Evolutionary conservation across 2,888 invertebrate species (phyloP).

Genomic region (Synergus japonicus): DNA sequence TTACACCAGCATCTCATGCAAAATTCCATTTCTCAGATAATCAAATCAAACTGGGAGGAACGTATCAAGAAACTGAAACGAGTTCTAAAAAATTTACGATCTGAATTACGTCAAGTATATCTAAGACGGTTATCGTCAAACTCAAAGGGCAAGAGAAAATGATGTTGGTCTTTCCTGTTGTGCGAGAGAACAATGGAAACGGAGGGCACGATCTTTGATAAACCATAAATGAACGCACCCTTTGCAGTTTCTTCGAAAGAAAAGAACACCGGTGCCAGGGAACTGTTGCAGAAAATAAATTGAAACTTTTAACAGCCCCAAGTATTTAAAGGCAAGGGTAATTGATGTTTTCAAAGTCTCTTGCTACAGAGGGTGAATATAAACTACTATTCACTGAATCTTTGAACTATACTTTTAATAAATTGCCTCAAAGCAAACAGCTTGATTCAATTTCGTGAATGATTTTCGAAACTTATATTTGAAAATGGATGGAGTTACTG

Average conservation of each 20-base stretch:
- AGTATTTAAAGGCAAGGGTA: constrained; percentile 6
- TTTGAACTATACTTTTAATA: background rate
- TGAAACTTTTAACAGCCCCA: background rate
- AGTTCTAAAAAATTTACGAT: background rate
- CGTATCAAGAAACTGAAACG: background rate
- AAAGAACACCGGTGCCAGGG: constrained; percentile 8
- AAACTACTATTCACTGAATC: constrained; percentile 7
- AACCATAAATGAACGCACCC: constrained; percentile 10
- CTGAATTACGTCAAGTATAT: background rate
- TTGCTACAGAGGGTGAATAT: background rate
- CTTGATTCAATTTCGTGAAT: too few species aligned
- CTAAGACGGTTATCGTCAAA: constrained; percentile 18
- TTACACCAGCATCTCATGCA: background rate
- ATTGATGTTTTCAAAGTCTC: constrained; percentile 3
- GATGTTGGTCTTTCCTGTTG: constrained; percentile 17
- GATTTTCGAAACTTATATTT: too few species aligned
- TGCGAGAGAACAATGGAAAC: constrained; percentile 23
- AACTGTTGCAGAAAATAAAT: constrained; percentile 24
- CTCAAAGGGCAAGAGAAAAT: background rate
- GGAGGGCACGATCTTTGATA: constrained; percentile 24
- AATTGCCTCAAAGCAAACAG: too few species aligned
- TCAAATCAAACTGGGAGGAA: background rate
- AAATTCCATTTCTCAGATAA: constrained; percentile 10
- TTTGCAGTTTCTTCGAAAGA: constrained; percentile 14
- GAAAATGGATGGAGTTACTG: too few species aligned